These are phyloP conservation scores for Numenius arquata DNA, from an alignment of 2,113 vertebrate species.

Conservation along the genomic window DNA sequence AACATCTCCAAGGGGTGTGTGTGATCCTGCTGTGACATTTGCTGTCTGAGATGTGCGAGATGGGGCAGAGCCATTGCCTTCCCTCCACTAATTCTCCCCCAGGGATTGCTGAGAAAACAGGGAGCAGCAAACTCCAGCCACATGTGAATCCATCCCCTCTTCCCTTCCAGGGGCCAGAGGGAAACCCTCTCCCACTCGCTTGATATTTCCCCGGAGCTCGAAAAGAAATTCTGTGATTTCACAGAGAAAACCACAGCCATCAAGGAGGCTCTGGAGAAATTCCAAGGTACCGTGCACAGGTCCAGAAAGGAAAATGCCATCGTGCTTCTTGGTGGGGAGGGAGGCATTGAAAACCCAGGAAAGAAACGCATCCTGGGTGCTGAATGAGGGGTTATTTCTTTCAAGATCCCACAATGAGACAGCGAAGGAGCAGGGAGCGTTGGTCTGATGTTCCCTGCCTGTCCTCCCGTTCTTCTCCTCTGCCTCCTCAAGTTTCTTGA, in stretches of 20 bases:
- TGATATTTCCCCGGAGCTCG: neutral
- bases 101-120: no score
- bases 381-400: neutral
- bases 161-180: neutral
- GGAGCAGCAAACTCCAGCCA: no score
- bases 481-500: neutral
- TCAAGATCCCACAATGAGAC: neutral
- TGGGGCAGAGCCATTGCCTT: neutral
- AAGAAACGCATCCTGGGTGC: neutral
- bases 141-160: neutral
- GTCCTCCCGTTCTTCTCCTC: neutral
- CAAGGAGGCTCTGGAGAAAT: no score
- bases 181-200: fast-evolving
- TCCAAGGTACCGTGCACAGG: neutral
- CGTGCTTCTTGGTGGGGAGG: neutral
- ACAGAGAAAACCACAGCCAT: neutral
- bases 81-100: neutral
- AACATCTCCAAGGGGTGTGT: neutral
- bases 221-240: neutral
- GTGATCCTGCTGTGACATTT: neutral
- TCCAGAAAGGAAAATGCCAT: neutral
- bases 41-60: neutral
- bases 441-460: neutral
- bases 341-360: neutral
- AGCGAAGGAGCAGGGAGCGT: neutral